phyloP scores from a whole-genome alignment of 2,797 vertebrate species.

The Syndactyla subalaris region DNA sequence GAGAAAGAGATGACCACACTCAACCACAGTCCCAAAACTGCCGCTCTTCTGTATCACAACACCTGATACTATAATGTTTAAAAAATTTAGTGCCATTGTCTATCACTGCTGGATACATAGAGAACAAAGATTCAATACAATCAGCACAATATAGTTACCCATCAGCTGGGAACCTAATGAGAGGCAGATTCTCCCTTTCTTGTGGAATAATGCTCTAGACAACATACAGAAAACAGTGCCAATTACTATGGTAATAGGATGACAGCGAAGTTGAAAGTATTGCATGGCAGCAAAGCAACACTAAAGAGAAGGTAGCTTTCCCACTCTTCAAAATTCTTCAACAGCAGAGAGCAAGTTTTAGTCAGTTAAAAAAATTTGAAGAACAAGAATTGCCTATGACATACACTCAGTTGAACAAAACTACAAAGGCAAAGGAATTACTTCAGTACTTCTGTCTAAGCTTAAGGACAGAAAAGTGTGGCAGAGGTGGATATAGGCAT shows the following conservation, averaged over 20 bases:
- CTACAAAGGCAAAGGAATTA: not conserved
- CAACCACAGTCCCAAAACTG: not conserved
- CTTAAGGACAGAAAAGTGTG: not conserved
- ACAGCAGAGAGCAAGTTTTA: not conserved
- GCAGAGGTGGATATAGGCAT: not conserved
- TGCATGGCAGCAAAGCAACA: not conserved
- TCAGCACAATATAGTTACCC: not conserved
- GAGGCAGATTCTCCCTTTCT: not conserved
- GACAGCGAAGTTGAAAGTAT: not conserved
- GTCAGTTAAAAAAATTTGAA: not conserved
- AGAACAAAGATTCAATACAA: not conserved
- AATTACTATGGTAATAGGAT: not conserved
- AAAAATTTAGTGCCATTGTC: not conserved
- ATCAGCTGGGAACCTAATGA: not conserved
- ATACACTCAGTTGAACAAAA: not conserved
- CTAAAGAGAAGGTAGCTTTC: not conserved
- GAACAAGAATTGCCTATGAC: not conserved
- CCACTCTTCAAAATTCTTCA: conserved; percentile 6
- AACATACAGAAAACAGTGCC: not conserved
- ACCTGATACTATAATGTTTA: not conserved
- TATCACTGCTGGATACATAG: not conserved
- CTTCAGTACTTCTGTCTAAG: not conserved
- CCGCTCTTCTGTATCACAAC: not conserved
- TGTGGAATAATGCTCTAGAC: not conserved
- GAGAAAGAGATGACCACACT: not conserved